Evolutionary conservation across 2,888 invertebrate genomes (phyloP).

Genomic region (Nomada ferruginata): DNA sequence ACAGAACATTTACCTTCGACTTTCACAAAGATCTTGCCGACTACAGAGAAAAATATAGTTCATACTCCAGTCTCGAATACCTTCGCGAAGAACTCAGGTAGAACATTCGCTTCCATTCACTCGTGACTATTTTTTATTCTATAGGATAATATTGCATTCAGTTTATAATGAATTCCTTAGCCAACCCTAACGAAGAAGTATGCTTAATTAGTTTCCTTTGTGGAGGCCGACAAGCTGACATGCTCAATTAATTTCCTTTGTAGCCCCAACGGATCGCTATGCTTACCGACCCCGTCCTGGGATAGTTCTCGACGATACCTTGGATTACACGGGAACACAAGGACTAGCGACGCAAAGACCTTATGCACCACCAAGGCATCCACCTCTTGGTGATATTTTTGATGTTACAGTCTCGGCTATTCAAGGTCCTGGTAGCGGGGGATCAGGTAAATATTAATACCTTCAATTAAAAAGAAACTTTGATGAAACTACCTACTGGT

Average conservation of each 20-base stretch:
- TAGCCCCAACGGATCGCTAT: conserved; percentile 78
- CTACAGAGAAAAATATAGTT: conserved; percentile 56
- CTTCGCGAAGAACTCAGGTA: conserved; percentile 76
- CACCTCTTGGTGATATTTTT: conserved; percentile 90
- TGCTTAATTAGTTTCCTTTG: conserved; percentile 59
- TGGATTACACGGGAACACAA: conserved; percentile 83
- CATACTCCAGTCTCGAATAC: conserved; percentile 70
- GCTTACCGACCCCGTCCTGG: conserved; percentile 93
- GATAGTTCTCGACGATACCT: conserved; percentile 91
- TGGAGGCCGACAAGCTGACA: conserved; percentile 15
- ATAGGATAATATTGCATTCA: conserved; percentile 25
- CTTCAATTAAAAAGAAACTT: neutral
- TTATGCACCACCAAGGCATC: conserved; percentile 82
- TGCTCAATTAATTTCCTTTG: conserved; percentile 58
- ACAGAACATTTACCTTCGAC: conserved; percentile 83
- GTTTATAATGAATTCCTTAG: conserved; percentile 36
- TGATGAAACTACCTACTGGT: neutral
- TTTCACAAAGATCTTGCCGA: conserved; percentile 58
- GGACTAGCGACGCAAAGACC: conserved; percentile 85
- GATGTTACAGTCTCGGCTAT: conserved; percentile 95
- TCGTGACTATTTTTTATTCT: conserved; percentile 7
- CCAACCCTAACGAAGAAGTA: conserved; percentile 9
- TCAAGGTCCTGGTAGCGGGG: conserved; percentile 90
- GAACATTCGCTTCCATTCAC: neutral
- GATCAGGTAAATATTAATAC: conserved; percentile 70